Base-by-base conservation (phyloP, 2,797 vertebrate genomes). In the Cottoperca gobio region DNA sequence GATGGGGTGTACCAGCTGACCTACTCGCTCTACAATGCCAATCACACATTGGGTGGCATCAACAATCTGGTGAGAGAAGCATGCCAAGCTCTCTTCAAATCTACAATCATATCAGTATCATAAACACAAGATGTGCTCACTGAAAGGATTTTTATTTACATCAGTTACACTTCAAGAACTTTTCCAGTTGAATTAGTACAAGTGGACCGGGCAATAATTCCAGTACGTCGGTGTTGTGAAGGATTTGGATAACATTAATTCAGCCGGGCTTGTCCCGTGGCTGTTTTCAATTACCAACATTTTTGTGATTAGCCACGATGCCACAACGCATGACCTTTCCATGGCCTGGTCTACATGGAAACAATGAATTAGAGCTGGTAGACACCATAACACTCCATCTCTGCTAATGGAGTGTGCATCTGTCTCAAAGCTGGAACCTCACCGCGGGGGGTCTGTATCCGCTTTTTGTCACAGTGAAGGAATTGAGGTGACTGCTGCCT, bases 1-100 rank as follows among this genome's bases (percentile, higher is more conserved):
- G 98, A 99, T 0, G 98, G 97, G 2, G 91, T 97, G 60, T 95
- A 97, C 93, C 97, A 97, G 94, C 94, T 99, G 90, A 97, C 97
- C 91, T 97, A 97, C 69, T 96, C 97, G 70, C 91, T 99, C 91
- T 95, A 96, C 89, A 96, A 95, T 0, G 97, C 96, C 83, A 99
- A 99, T 95, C 97, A 96, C 83, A 99, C 97, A 6, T 91, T 99
- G 85, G 93, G 93, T 0, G 91, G 93, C 87, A 95, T 98, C 49
- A 94, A 96, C 71, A 87, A 89, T 14, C 92, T 97, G 98, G 98
- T 99, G 95, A 96, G 96, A 74, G 52, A 50, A 42, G 37, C 33
- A 16, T 35, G 69, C 65, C 78, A 75, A 73, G 52, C 54, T 65
- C 64, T 1, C 57, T 59, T 31, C 59, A 54, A n/a, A 12, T 60